These are phyloP conservation scores for Operophtera brumata DNA, from an alignment of 2,888 invertebrate species.

Conservation along the genomic window DNA sequence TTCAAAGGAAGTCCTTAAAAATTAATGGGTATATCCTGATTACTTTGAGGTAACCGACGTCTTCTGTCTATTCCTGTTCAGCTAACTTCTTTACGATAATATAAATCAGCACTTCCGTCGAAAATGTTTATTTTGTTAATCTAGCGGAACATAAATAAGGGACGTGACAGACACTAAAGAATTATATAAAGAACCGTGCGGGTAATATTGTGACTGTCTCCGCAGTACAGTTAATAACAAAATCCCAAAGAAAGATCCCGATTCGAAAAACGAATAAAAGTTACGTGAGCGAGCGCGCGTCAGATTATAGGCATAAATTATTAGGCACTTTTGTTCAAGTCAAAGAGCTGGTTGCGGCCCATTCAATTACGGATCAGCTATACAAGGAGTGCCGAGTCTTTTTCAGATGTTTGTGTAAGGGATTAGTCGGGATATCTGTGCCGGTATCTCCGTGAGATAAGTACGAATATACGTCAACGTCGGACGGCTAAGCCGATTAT, in stretches of 20 bases:
- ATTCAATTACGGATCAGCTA: conserved; percentile 75
- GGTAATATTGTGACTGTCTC: conserved; percentile 73
- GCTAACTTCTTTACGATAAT: conserved; percentile 47
- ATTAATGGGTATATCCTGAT: conserved; percentile 77
- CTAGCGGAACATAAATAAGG: conserved; percentile 52
- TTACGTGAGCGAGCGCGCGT: conserved; percentile 60
- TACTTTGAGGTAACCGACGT: conserved; percentile 53
- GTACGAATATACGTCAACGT: conserved; percentile 81
- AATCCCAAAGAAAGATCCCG: conserved; percentile 62
- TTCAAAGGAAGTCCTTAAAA: conserved; percentile 78
- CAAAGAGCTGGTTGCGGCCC: conserved; percentile 66
- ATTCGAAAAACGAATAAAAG: conserved; percentile 69
- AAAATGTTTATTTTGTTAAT: conserved; percentile 50
- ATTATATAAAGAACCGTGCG: conserved; percentile 58
- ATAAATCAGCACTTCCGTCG: conserved; percentile 25
- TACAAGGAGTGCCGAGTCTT: conserved; percentile 77
- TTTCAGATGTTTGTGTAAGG: conserved; percentile 79
- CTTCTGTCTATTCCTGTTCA: conserved; percentile 57
- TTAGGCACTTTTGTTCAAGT: conserved; percentile 78
- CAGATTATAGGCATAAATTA: conserved; percentile 81
- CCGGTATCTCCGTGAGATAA: conserved; percentile 80
- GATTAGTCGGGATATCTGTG: conserved; percentile 79
- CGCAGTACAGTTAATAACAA: conserved; percentile 68
- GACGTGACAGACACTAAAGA: conserved; percentile 60
- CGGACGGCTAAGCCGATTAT: conserved; percentile 80